Percentiles rank a stretch among this genome's conserved stretches.
Conservation (phyloP, 2,113 vertebrate genomes). For the Ifrita kowaldi region DNA sequence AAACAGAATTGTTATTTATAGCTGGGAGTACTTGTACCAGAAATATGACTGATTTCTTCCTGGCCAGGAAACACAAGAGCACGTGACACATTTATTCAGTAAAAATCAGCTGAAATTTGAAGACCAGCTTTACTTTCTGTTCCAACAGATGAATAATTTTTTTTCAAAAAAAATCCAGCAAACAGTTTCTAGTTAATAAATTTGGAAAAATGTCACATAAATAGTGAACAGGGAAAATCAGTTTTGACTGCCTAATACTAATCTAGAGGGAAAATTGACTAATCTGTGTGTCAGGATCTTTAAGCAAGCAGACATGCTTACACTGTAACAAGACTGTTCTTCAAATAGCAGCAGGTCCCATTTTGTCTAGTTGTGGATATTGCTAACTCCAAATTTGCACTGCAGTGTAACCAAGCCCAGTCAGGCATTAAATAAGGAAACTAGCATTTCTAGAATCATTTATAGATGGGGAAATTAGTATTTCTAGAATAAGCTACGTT, state of each 20-base stretch:
- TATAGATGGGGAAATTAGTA: neutral
- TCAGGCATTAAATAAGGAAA: constrained; percentile 7
- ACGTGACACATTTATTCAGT: neutral
- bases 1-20: constrained; percentile 49
- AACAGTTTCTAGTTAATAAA: neutral
- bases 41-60: constrained; percentile 19
- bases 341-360: neutral
- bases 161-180: neutral
- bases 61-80: neutral
- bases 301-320: neutral
- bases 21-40: constrained; percentile 12
- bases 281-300: neutral
- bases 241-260: neutral
- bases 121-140: neutral
- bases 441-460: neutral
- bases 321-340: neutral
- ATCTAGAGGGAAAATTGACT: neutral
- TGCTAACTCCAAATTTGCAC: neutral
- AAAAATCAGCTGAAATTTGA: constrained; percentile 26
- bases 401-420: neutral
- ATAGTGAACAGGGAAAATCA: neutral
- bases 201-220: neutral
- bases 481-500: neutral
- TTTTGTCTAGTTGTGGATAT: neutral
- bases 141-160: neutral